Evolutionary conservation across 23 tunicate genomes (phyloP).

Genomic region (Styela clava): DNA sequence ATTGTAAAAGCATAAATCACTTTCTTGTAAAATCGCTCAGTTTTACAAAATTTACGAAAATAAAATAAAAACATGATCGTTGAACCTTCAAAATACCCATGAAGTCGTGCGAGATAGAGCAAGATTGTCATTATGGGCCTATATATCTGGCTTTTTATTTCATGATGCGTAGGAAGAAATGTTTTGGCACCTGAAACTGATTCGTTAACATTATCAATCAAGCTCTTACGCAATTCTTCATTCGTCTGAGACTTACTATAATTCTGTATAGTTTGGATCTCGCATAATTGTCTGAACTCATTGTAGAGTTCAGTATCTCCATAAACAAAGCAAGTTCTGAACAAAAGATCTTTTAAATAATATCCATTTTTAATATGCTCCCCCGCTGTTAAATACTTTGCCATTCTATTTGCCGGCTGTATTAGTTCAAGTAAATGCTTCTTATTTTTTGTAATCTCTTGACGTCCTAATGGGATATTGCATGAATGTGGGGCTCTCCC

Average conservation of each 20-base stretch:
- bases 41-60: too few relatives aligned
- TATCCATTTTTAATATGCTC: slow-evolving; percentile 23
- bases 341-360: slow-evolving; percentile 29
- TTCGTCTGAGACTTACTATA: neutral
- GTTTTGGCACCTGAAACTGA: neutral
- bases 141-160: neutral
- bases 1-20: neutral
- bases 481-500: slow-evolving; percentile 50
- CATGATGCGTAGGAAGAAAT: neutral
- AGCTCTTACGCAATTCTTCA: neutral
- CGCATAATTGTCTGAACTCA: neutral
- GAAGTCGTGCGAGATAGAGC: neutral
- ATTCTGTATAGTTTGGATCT: neutral
- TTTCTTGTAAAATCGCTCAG: neutral
- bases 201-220: neutral
- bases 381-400: slow-evolving; percentile 14
- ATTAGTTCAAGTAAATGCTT: slow-evolving; percentile 33
- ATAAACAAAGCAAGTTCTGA: slow-evolving; percentile 37
- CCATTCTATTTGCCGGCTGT: slow-evolving; percentile 37
- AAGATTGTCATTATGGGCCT: neutral
- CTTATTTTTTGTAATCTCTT: slow-evolving; percentile 11
- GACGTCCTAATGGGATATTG: slow-evolving; percentile 52
- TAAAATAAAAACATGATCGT: neutral
- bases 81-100: neutral
- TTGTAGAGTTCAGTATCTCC: slow-evolving; percentile 21